Percentiles rank a stretch among this genome's conserved stretches.
These are phyloP conservation scores for Solea senegalensis DNA, from an alignment of 2,113 vertebrate species.

Conservation along the genomic window DNA sequence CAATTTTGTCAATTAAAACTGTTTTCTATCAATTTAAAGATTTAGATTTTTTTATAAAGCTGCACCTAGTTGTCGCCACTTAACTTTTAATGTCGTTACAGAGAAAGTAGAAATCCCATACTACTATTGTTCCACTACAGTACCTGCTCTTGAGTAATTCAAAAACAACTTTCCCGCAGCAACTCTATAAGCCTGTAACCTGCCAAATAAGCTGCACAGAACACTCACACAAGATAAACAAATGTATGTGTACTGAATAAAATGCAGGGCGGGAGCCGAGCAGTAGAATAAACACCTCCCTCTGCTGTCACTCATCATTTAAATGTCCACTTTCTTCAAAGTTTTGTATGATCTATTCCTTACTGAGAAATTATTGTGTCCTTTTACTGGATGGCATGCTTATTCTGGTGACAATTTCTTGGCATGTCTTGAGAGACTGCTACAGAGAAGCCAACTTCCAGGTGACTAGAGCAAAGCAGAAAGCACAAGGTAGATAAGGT, in stretches of 20 bases:
- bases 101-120: conserved; percentile 7
- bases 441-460: conserved; percentile 26
- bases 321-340: conserved; percentile 36
- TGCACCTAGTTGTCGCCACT: not conserved
- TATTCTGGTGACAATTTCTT: conserved; percentile 22
- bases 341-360: conserved; percentile 42
- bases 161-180: conserved; percentile 49
- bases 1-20: conserved; percentile 34
- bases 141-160: conserved; percentile 29
- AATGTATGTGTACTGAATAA: conserved; percentile 39
- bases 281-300: conserved; percentile 44
- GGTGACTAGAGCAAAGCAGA: conserved; percentile 30
- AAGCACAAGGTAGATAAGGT: conserved; percentile 44
- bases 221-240: conserved; percentile 43
- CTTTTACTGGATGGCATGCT: conserved; percentile 21
- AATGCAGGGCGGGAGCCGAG: conserved; percentile 39
- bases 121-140: not conserved
- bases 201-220: conserved; percentile 44
- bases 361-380: conserved; percentile 38
- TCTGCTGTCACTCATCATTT: conserved; percentile 56
- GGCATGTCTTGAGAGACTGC: conserved; percentile 18
- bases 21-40: conserved; percentile 26
- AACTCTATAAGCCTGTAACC: conserved; percentile 31
- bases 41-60: conserved; percentile 10
- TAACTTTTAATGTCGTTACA: conserved; percentile 4